Evolutionary conservation across 2,113 vertebrate species (phyloP), one percentile per base, ranked within the genome.

Genomic region (Perca fluviatilis): DNA sequence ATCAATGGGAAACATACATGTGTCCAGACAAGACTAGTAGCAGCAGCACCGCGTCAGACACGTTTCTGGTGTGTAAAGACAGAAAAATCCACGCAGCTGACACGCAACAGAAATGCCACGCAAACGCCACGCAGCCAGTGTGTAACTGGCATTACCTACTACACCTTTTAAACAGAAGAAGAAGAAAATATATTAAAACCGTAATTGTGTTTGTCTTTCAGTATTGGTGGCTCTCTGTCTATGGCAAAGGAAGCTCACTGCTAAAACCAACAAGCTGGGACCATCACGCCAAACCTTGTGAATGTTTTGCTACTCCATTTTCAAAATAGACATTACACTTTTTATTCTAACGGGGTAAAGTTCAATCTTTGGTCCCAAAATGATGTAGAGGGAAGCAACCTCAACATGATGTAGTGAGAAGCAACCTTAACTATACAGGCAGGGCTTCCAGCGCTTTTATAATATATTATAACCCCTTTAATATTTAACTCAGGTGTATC

Each of bases 161-260:
- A 2, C 27, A 27, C 27, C 27, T 27, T 27, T 27, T 27, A 27
- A 58, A 7, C 13, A 58, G 40, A 43, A 43, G 40, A 43, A 43
- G 40, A 43, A 8, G 8, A 40, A 40, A 40, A 40, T n/a, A 43
- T 40, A 43, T 3, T 11, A 11, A 11, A 43, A 43, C 40, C 10
- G 25, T 58, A 2, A 58, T 14, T 58, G 56, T 58, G 56, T 64
- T 64, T 64, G 36, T 40, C 61, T 63, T 63, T 63, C 61, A 63
- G 61, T 0, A 1, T 63, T 64, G 36, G 21, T 46, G 36, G 12
- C 15, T 7, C 8, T 64, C 36, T 64, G 36, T n/a, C 33, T 1
- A 6, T 63, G 61, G 61, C 33, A 63, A 63, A 13, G n/a, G 61
- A 40, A 19, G 61, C 61, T 63, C 11, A n/a, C 61, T 63, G 19